Percentiles rank a stretch among this genome's conserved stretches.
phyloP scores from a whole-genome alignment of 2,113 vertebrate genomes.

The Theristicus caerulescens region DNA sequence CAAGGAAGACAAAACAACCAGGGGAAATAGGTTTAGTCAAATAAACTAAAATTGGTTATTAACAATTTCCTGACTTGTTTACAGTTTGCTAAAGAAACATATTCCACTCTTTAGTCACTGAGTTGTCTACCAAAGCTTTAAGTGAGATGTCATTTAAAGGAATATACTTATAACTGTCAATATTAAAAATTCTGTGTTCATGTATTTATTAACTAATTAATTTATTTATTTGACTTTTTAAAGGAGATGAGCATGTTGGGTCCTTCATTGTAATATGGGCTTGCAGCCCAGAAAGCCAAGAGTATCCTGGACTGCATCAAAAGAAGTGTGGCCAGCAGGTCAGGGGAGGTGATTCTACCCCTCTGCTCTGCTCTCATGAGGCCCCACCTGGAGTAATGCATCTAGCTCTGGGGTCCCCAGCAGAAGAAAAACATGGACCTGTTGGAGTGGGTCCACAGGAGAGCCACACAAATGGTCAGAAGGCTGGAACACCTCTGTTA shows the following conservation, averaged over 20 bases:
- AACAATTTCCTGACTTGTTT: background rate
- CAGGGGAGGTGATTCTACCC: background rate
- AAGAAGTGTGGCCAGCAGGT: fast-evolving
- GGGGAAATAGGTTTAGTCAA: background rate
- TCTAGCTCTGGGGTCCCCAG: background rate
- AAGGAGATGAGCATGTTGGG: background rate
- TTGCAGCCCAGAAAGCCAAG: background rate
- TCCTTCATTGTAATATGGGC: background rate
- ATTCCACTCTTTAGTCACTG: background rate
- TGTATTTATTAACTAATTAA: background rate
- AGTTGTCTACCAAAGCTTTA: background rate
- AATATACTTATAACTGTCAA: background rate
- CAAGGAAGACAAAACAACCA: background rate
- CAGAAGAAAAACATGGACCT: no score
- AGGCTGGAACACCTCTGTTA: background rate
- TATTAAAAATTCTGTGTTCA: background rate
- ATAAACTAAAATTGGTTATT: background rate
- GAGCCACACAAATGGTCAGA: fast-evolving
- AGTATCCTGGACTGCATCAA: background rate
- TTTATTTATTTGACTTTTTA: background rate
- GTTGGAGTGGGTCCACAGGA: background rate
- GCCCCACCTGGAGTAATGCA: background rate
- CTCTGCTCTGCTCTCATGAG: background rate
- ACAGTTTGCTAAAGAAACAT: background rate
- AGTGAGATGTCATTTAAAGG: background rate